phyloP scores from a whole-genome alignment of 2,797 vertebrate genomes.

The Tenualosa ilisha region DNA sequence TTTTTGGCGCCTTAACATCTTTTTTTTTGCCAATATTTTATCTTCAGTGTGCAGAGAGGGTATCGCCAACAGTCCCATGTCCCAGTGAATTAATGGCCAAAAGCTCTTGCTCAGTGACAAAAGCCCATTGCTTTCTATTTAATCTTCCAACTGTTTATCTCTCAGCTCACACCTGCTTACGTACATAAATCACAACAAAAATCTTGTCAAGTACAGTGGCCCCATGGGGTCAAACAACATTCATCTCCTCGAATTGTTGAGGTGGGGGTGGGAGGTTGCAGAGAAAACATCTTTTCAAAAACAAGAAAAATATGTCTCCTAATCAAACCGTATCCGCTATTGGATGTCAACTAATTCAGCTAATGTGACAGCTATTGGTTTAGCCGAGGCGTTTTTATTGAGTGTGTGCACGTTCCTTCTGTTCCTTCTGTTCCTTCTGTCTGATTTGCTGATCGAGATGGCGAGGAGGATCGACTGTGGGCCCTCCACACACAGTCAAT shows the following conservation, averaged over 20 bases:
- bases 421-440: not conserved
- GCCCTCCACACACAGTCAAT: constrained; percentile 62
- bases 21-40: not conserved
- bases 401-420: constrained; percentile 55
- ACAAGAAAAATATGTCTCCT: not conserved
- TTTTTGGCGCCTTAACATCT: no score
- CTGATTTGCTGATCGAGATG: constrained; percentile 57
- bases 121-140: not conserved
- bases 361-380: constrained; percentile 62
- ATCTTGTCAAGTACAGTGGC: not conserved
- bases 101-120: constrained; percentile 16
- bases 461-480: constrained; percentile 42
- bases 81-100: not conserved
- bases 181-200: constrained; percentile 23
- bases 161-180: not conserved
- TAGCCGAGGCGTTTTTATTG: constrained; percentile 60
- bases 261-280: not conserved
- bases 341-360: constrained; percentile 49
- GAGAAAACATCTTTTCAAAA: not conserved
- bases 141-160: constrained; percentile 3
- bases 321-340: constrained; percentile 46
- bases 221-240: constrained; percentile 10
- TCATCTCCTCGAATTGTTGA: not conserved
- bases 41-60: not conserved
- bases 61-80: not conserved